Evolutionary conservation across 2,797 vertebrate species (phyloP).

Genomic region (Pygocentrus nattereri): DNA sequence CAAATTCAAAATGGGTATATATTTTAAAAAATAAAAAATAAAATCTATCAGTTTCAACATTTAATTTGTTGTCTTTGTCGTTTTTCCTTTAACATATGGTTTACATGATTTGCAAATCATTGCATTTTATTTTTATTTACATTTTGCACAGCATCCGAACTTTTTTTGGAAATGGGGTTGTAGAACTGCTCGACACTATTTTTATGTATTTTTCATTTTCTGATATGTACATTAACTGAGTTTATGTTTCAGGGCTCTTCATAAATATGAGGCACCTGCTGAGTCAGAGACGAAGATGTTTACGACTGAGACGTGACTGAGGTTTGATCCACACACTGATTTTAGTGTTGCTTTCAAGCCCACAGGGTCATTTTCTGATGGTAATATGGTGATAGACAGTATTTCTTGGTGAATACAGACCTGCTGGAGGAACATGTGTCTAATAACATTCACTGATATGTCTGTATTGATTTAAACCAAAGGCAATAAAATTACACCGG

Average conservation of each 20-base stretch:
- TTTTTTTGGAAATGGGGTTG: no score
- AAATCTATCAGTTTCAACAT: no score
- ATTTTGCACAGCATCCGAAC: no score
- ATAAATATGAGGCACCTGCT: constrained; percentile 33
- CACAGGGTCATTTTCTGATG: neutral
- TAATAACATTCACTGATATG: neutral
- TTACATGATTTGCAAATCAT: no score
- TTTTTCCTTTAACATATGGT: no score
- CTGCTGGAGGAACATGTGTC: neutral
- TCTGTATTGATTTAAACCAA: neutral
- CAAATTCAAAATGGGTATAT: no score
- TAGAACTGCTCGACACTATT: no score
- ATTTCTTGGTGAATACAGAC: neutral
- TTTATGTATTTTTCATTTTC: no score
- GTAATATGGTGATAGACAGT: neutral
- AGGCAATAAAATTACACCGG: neutral
- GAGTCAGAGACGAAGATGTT: constrained; percentile 2
- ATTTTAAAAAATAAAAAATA: no score
- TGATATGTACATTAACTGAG: neutral
- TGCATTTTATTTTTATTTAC: no score
- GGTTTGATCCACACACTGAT: neutral
- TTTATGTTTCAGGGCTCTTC: constrained; percentile 21
- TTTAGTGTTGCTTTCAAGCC: neutral
- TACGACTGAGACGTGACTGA: constrained; percentile 32
- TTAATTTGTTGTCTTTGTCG: no score